Evolutionary conservation across 2,888 invertebrate genomes (phyloP).

Genomic region (Drosophila anomalata): DNA sequence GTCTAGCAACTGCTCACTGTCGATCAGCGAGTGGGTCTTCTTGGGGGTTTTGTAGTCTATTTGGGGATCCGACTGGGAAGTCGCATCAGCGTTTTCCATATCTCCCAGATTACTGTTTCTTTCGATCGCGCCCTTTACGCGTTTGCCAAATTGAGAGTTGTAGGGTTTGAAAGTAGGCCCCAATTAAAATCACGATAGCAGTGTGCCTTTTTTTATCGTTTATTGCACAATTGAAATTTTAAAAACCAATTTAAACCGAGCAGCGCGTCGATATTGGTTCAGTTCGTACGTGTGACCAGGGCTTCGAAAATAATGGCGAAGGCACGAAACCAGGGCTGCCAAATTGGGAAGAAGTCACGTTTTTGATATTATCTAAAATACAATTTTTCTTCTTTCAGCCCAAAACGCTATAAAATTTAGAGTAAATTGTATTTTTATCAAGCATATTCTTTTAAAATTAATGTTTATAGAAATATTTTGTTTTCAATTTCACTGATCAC

Average conservation of each 20-base stretch:
- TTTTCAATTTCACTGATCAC: not conserved
- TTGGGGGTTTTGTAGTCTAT: conserved; percentile 80
- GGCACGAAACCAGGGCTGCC: not conserved
- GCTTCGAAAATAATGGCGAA: conserved; percentile 10
- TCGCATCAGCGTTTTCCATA: conserved; percentile 68
- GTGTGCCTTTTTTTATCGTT: not conserved
- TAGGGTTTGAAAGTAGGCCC: not conserved
- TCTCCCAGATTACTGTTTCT: conserved; percentile 32
- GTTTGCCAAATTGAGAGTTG: not conserved
- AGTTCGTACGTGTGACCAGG: conserved; percentile 13
- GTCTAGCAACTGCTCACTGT: conserved; percentile 80
- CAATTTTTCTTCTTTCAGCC: not conserved
- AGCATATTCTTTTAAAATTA: not conserved
- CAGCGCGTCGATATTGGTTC: conserved; percentile 43
- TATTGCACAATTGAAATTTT: conserved; percentile 22
- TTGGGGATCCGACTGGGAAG: conserved; percentile 51
- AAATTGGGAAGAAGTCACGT: not conserved
- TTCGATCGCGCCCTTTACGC: not conserved
- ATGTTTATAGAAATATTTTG: not conserved
- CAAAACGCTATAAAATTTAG: not conserved
- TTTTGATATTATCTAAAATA: not conserved
- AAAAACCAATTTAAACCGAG: conserved; percentile 27
- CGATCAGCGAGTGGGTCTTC: conserved; percentile 71
- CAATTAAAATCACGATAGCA: not conserved
- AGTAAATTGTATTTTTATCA: not conserved